Conservation (phyloP, 2,888 invertebrate species). For the Saturnia pavonia region DNA sequence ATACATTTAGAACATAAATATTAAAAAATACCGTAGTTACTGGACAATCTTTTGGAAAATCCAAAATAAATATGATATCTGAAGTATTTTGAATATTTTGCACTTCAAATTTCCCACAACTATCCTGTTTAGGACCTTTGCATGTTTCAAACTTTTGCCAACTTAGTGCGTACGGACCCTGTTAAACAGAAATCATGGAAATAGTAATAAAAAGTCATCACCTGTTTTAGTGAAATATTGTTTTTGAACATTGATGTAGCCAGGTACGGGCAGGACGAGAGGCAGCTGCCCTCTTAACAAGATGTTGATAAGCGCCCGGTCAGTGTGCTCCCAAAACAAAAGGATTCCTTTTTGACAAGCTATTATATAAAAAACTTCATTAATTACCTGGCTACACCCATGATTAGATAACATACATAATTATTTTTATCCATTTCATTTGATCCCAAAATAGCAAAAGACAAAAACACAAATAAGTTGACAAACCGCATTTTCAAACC, state of each 20-base stretch:
- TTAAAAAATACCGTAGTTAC: slow-evolving; percentile 48
- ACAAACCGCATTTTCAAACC: slow-evolving; percentile 21
- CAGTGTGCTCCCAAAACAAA: too few species aligned
- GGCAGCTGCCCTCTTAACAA: too few species aligned
- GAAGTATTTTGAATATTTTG: slow-evolving; percentile 55
- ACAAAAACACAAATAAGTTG: slow-evolving; percentile 34
- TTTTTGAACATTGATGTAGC: too few species aligned
- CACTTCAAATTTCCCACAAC: slow-evolving; percentile 54
- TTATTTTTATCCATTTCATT: slow-evolving; percentile 43
- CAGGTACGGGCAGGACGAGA: too few species aligned
- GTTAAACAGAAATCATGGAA: slow-evolving; percentile 28
- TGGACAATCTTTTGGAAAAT: slow-evolving; percentile 59
- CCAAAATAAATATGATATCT: slow-evolving; percentile 52
- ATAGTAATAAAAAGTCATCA: too few species aligned
- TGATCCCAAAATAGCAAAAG: slow-evolving; percentile 33
- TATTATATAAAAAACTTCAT: too few species aligned
- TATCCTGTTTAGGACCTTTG: slow-evolving; percentile 62
- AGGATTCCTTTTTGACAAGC: too few species aligned
- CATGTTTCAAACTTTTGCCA: slow-evolving; percentile 56
- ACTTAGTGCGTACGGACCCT: slow-evolving; percentile 60
- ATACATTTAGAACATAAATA: neutral
- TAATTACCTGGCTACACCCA: too few species aligned
- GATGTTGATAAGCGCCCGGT: too few species aligned
- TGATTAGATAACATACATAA: slow-evolving; percentile 45
- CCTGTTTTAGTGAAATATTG: too few species aligned